Evolutionary conservation across 2,888 invertebrate species (phyloP), one percentile per base, ranked within the genome.

Genomic region (Drosophila gaucha): DNA sequence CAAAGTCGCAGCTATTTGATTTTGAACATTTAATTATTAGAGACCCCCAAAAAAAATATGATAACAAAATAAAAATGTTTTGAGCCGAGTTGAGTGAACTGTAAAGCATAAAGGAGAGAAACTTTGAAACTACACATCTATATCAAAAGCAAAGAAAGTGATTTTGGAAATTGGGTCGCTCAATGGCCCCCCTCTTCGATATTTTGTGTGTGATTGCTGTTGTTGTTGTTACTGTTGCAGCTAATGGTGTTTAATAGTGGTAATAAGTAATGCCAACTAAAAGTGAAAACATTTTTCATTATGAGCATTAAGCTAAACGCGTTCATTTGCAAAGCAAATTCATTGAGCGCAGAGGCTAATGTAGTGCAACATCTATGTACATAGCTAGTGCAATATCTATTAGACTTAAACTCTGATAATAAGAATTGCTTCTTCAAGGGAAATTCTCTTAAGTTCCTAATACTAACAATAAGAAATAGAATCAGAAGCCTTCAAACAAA

Each of bases 101-200:
- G 63, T 60, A 28, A 56, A 60, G 36, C 46, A 72, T 38, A 64
- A 64, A 56, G 38, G 36, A 58, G 78, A 62, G 78, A 77, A 74
- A 74, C 38, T 77, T 44, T 28, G 1, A 26, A 31, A 31, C 12
- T 31, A 24, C n/a, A 35, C 24, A 41, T 22, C 41, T 26, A 41
- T 41, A 58, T 65, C 56, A 63, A 66, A 78, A 60, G 75, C 67
- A 70, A 82, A 82, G 82, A 82, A 87, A 82, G 87, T 82, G 85
- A 80, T 62, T 85, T 84, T 80, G 39, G 65, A 80, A 86, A 77
- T 69, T 84, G 66, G 85, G 80, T 80, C 80, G 62, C 55, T 36
- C 55, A 39, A 30, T 49, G 49, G 35, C 50, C 51, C 38, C 36
- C 49, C 38, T n/a, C 56, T n/a, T 16, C 14, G n/a, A 20, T 51